Evolutionary conservation across 2,888 invertebrate species (phyloP), one percentile per base, ranked within the genome.

Genomic region (Lomographa bimaculata): DNA sequence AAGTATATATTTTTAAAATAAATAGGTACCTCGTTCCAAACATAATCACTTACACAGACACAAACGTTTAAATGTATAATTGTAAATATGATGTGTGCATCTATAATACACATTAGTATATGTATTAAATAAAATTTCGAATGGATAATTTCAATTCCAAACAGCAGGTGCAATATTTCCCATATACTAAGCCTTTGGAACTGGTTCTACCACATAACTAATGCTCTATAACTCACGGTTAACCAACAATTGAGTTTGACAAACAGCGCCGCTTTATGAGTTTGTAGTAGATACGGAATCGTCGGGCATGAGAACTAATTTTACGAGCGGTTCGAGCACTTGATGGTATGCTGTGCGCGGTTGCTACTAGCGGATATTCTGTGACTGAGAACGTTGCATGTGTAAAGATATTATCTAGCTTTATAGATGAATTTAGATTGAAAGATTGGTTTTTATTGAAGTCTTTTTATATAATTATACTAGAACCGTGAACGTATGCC

Each of bases 221-320:
- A 39, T 32, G 14, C 14, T n/a, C 27, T 25, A 41, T 46, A 41
- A 46, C 34, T 46, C 29, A 41, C 33, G 39, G 35, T 41, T 41
- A 34, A 37, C 21, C 33, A 29, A 46, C 41, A 46, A 46, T 41
- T 30, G 46, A 16, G 8, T 44, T 42, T 34, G 48, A 50, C 52
- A 50, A 52, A 50, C 34, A 26, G 36, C 32, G 34, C 41, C 49
- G 46, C 26, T 50, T 50, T 50, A 52, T 40, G 50, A 48, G 35
- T 28, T 12, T 20, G 12, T 29, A 17, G 43, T 32, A 26, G 36
- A 30, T 39, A 45, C 47, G 35, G 39, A 41, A 46, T 29, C 35
- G 38, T 44, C 38, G 46, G 35, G 38, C 46, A 46, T 50, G 57
- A 57, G 55, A 55, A 55, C 48, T 44, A 34, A 50, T 54, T 54